Evolutionary conservation across 2,888 invertebrate genomes (phyloP).

Genomic region (Nephrocerus scutellatus): DNA sequence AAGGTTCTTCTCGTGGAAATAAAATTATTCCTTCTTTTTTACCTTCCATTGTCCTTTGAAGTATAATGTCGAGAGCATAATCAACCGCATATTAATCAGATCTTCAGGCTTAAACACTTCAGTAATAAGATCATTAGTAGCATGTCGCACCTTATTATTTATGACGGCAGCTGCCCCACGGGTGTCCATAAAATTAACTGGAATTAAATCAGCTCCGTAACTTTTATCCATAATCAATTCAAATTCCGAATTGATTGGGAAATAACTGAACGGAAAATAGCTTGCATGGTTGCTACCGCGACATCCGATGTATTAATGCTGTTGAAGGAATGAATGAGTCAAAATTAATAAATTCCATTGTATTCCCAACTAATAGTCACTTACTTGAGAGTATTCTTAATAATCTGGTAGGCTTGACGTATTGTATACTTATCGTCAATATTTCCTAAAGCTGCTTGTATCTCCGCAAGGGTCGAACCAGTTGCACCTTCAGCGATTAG

Average conservation of each 20-base stretch:
- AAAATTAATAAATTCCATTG: too few species aligned
- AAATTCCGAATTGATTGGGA: slow-evolving; percentile 34
- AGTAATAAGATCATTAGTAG: slow-evolving; percentile 62
- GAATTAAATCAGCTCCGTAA: slow-evolving; percentile 53
- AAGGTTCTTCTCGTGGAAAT: slow-evolving; percentile 52
- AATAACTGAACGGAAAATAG: too few species aligned
- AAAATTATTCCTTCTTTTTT: not conserved
- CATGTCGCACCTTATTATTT: slow-evolving; percentile 59
- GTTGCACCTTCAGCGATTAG: slow-evolving; percentile 57
- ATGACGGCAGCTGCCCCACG: slow-evolving; percentile 53
- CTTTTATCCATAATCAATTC: slow-evolving; percentile 32
- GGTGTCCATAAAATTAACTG: slow-evolving; percentile 53
- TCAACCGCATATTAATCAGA: slow-evolving; percentile 52
- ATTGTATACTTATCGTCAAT: slow-evolving; percentile 23
- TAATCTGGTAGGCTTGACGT: slow-evolving; percentile 29
- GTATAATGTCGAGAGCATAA: slow-evolving; percentile 61
- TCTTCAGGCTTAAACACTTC: slow-evolving; percentile 55
- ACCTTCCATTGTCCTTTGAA: slow-evolving; percentile 66
- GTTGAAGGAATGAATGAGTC: slow-evolving; percentile 13
- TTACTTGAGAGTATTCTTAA: too few species aligned
- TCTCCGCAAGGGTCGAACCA: slow-evolving; percentile 50
- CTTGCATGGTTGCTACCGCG: slow-evolving; percentile 48
- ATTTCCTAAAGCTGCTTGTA: slow-evolving; percentile 45
- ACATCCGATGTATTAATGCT: slow-evolving; percentile 43
- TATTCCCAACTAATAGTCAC: too few species aligned